A percentile compares a stretch with the other conserved stretches of the same genome.
Evolutionary conservation across 30 jellyfish, hydroid and myxozoan species (phyloP).

Genomic region (Cassiopea andromeda): DNA sequence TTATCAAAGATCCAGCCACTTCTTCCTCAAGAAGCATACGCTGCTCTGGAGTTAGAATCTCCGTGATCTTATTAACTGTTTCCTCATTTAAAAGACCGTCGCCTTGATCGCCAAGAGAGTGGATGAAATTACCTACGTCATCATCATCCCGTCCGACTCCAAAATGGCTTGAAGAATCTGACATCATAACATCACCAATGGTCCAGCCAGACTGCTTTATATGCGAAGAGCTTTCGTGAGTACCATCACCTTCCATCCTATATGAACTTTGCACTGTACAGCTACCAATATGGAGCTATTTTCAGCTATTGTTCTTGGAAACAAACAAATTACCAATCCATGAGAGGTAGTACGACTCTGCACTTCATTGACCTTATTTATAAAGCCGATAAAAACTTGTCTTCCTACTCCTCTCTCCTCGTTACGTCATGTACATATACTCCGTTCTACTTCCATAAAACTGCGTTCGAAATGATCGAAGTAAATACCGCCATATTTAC

Average conservation of each 20-base stretch:
- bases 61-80: conserved; percentile 48
- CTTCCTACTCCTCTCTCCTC: not conserved
- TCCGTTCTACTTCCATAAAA: not conserved
- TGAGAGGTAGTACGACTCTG: not conserved
- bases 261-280: not conserved
- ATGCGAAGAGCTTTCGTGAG: conserved; percentile 1
- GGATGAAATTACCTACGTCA: conserved; percentile 38
- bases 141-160: conserved; percentile 7
- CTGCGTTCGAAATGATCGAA: not conserved
- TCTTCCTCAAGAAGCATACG: conserved; percentile 25
- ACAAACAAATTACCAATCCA: not conserved
- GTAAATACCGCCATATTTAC: conserved; percentile 33
- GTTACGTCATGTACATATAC: not conserved
- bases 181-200: conserved; percentile 27
- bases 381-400: not conserved
- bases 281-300: not conserved
- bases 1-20: conserved; percentile 2
- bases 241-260: conserved; percentile 1
- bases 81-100: conserved; percentile 40
- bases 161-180: not conserved
- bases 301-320: not conserved
- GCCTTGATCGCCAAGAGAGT: conserved; percentile 57
- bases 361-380: not conserved
- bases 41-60: conserved; percentile 47
- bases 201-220: not conserved